These are phyloP conservation scores for Cylindroiulus punctatus DNA, from an alignment of 2,888 invertebrate species.

Conservation along the genomic window DNA sequence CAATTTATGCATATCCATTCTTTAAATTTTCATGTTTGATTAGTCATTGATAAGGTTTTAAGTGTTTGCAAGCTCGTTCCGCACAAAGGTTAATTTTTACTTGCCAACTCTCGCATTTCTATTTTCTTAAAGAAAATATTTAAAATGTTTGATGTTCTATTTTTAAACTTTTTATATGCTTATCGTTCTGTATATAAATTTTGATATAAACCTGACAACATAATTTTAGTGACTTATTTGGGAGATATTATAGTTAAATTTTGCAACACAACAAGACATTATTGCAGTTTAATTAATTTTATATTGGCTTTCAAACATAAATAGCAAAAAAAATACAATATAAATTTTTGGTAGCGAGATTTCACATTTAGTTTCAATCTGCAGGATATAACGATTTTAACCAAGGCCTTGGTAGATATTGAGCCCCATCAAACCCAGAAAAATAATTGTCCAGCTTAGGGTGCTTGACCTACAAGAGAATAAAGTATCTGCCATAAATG, in stretches of 20 bases:
- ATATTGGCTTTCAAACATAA: slow-evolving; percentile 10
- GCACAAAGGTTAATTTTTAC: not conserved
- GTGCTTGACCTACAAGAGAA: slow-evolving; percentile 64
- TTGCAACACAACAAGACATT: no score
- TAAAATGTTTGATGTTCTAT: not conserved
- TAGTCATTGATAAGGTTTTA: not conserved
- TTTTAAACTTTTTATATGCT: slow-evolving; percentile 1
- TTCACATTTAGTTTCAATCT: slow-evolving; percentile 62
- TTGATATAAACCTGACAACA: slow-evolving; percentile 10
- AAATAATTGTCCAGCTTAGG: slow-evolving; percentile 67
- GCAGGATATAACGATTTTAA: slow-evolving; percentile 67
- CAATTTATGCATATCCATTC: not conserved
- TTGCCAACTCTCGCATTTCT: not conserved
- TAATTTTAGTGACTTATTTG: no score
- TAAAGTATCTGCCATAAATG: not conserved
- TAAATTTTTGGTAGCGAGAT: not conserved
- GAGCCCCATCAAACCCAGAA: slow-evolving; percentile 67
- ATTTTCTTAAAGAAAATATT: slow-evolving; percentile 31
- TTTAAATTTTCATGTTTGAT: not conserved
- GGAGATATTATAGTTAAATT: no score
- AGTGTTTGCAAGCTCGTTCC: not conserved
- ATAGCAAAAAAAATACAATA: slow-evolving; percentile 17
- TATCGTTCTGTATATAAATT: not conserved
- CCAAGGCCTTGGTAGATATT: slow-evolving; percentile 67
- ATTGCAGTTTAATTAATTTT: not conserved